Evolutionary conservation across 2,113 vertebrate species (phyloP).

Genomic region (Psittacus erithacus): DNA sequence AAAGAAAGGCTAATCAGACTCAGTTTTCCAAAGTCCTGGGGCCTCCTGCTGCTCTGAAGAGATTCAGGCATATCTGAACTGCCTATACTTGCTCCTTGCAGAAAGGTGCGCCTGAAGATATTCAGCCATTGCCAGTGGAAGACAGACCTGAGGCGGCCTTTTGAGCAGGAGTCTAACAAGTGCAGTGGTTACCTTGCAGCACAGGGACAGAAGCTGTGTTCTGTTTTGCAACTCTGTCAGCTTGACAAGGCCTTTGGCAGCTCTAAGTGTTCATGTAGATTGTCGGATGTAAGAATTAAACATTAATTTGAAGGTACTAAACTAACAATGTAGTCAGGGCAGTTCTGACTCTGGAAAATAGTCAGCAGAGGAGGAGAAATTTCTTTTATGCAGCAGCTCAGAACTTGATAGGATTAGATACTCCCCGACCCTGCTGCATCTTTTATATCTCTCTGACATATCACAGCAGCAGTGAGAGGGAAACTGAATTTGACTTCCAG

Average conservation of each 20-base stretch:
- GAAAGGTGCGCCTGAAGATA: background rate
- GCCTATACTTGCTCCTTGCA: background rate
- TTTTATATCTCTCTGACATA: background rate
- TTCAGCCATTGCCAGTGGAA: background rate
- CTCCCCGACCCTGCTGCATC: background rate
- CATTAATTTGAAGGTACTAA: background rate
- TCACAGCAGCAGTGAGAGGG: background rate
- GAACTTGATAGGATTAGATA: background rate
- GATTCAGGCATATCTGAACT: background rate
- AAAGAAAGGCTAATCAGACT: background rate
- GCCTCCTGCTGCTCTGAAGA: background rate
- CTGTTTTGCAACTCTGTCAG: background rate
- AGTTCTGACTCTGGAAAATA: background rate
- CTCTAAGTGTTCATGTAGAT: background rate
- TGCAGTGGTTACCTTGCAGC: background rate
- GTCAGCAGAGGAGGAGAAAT: background rate
- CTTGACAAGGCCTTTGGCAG: background rate
- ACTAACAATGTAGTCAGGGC: background rate
- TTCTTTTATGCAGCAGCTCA: background rate
- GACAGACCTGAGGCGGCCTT: background rate
- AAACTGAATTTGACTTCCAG: background rate
- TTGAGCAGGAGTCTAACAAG: background rate
- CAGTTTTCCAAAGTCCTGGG: background rate
- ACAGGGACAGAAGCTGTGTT: fast-evolving
- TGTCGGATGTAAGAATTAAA: background rate